Base-by-base conservation (phyloP, 2,888 invertebrate species). In the Trichacis sp. region DNA sequence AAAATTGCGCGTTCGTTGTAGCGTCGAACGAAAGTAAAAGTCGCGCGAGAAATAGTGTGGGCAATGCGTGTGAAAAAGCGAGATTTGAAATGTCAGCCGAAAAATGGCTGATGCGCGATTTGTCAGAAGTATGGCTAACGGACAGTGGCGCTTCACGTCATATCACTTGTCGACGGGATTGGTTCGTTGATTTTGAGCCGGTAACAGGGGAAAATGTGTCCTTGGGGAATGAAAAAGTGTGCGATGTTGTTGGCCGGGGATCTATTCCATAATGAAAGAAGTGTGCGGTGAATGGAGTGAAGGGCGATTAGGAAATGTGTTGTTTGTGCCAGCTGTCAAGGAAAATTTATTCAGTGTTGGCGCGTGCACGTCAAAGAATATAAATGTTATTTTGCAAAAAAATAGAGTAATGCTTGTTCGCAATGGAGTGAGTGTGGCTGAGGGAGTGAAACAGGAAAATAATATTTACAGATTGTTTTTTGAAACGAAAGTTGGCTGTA, bases 101-200 rank as follows among this genome's bases (percentile, higher is more conserved):
- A 8, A 15, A 40, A 15, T 12, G 40, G 40, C 15, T 40, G 2
- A 2, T 14, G 15, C 15, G 40, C 9, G 40, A 40, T 12, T 3
- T 40, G 5, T 4, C 40, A 3, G 40, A 40, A 3, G 40, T 40
- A 2, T 40, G 40, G 40, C 14, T 40, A 15, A 40, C 40, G 1
- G 56, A 67, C 43, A 67, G 64, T 54, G 62, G 57, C 0, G 59
- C 67, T 2, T 64, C 69, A 0, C 20, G 59, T 14, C 57, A 67
- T 8, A 48, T 69, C n/a, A 66, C 66, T 33, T 46, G 40, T 11
- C 57, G 61, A 11, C 55, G 61, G 0, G 48, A 64, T 1, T 69
- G 58, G 61, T 54, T 62, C 4, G n/a, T 2, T 0, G 40, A 40
- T 12, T 40, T 40, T 2, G 14, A 15, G 2, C 36, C 60, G 0